Base-by-base conservation (phyloP, 2,888 invertebrate genomes). In the Synanthedon vespiformis region DNA sequence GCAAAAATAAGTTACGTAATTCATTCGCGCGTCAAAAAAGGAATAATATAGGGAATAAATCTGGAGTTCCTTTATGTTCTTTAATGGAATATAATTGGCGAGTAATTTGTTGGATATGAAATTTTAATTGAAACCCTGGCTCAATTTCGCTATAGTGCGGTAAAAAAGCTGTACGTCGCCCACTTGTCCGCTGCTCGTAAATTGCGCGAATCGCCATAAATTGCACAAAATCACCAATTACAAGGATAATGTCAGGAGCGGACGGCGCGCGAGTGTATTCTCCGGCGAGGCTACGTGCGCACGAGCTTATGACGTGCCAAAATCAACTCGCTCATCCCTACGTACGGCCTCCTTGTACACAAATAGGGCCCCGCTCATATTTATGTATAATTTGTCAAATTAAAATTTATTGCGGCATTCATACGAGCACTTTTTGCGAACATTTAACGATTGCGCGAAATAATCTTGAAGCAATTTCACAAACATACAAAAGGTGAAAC, bases 111-210 rank as follows among this genome's bases (percentile, higher is more conserved):
- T 68, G 70, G 68, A 75, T 72, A 80, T 81, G 77, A 79, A 80
- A 77, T 77, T 79, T 80, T 81, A 83, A 82, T 85, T 82, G 74
- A 84, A 85, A 75, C 70, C 62, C 67, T 57, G 71, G 74, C 67
- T 71, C 70, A 74, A 80, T 80, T 81, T 77, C 61, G 67, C 69
- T 64, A 64, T 62, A 64, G 63, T 57, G 61, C 62, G 62, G 63
- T 68, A 61, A 74, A 74, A 72, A 66, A 65, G 63, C 62, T 53
- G 59, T 57, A 55, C 71, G 75, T 83, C 77, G 77, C 72, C 77
- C 79, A 78, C 80, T 78, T 84, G 84, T 83, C 82, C 77, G 80
- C 80, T 80, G 82, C 69, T 80, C 84, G 79, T 85, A 85, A 86
- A 85, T 84, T 84, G 80, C 75, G 64, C 60, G 75, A 74, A 80